Conservation (phyloP, 2,113 vertebrate species). For the Oceanites oceanicus region DNA sequence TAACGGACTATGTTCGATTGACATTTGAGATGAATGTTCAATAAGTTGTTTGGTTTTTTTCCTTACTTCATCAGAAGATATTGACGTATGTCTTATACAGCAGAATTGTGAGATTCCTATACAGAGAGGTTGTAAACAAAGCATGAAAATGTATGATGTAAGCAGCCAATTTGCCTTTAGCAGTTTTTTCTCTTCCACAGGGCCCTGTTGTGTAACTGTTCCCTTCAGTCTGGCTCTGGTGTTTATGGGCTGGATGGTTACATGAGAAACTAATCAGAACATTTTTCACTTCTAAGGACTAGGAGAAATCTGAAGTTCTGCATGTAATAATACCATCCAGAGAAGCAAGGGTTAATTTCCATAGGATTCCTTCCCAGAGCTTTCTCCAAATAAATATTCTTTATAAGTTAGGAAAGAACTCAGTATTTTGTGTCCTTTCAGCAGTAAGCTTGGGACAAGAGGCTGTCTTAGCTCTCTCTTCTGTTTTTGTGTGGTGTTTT, state of each 20-base stretch:
- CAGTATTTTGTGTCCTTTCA: neutral
- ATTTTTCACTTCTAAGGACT: neutral
- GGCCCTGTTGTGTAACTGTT: constrained; percentile 41
- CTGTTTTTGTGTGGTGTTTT: too few species aligned
- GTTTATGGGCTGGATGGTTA: neutral
- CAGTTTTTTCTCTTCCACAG: neutral
- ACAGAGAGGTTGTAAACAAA: constrained; percentile 15
- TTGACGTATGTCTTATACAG: neutral
- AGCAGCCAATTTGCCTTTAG: constrained; percentile 39
- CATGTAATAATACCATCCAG: neutral
- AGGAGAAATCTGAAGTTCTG: neutral
- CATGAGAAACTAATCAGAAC: neutral
- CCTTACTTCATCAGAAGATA: neutral
- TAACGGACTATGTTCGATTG: neutral
- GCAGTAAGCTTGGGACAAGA: neutral
- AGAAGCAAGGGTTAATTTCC: neutral
- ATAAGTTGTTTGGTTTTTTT: neutral
- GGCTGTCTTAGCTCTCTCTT: neutral
- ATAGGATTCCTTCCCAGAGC: neutral
- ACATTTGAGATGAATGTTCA: neutral
- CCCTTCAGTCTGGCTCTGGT: neutral
- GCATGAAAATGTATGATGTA: constrained; percentile 48
- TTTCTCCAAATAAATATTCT: neutral
- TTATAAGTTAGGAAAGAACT: neutral
- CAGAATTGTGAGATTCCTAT: neutral